Conservation (phyloP, 2,888 invertebrate genomes). For the Chironomus riparius region DNA sequence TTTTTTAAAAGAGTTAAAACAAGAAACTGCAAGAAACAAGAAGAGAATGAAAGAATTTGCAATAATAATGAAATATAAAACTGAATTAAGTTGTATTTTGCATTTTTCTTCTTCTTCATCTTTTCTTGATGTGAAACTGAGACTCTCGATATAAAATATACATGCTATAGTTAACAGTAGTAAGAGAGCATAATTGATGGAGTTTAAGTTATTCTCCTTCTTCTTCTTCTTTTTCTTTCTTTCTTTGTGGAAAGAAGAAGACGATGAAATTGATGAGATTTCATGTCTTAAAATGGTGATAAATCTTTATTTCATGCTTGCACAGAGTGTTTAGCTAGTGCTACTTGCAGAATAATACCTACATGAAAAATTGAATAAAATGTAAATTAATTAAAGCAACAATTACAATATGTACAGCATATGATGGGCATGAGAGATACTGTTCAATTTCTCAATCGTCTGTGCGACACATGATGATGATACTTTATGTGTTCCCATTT, state of each 20-base stretch:
- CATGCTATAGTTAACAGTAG: background rate
- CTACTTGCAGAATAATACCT: background rate
- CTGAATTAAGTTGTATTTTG: conserved; percentile 13
- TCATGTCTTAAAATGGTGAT: conserved; percentile 5
- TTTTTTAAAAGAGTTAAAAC: background rate
- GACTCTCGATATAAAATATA: background rate
- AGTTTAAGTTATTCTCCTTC: background rate
- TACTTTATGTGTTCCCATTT: background rate
- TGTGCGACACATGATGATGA: background rate
- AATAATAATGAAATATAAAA: background rate
- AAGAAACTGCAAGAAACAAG: background rate
- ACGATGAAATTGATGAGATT: conserved; percentile 14
- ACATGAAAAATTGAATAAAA: background rate
- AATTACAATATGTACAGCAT: background rate
- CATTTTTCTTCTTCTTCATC: background rate
- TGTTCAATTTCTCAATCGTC: background rate
- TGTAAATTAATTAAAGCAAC: conserved; percentile 3
- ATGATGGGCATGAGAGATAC: background rate
- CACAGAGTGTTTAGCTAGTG: background rate
- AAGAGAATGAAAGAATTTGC: background rate
- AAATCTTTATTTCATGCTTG: conserved; percentile 17
- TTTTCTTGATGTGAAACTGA: background rate
- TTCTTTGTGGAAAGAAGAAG: background rate
- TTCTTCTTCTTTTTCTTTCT: background rate
- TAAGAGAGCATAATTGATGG: conserved; percentile 14